Conservation (phyloP, 2,797 vertebrate species). For the Halcyon leucocephala region DNA sequence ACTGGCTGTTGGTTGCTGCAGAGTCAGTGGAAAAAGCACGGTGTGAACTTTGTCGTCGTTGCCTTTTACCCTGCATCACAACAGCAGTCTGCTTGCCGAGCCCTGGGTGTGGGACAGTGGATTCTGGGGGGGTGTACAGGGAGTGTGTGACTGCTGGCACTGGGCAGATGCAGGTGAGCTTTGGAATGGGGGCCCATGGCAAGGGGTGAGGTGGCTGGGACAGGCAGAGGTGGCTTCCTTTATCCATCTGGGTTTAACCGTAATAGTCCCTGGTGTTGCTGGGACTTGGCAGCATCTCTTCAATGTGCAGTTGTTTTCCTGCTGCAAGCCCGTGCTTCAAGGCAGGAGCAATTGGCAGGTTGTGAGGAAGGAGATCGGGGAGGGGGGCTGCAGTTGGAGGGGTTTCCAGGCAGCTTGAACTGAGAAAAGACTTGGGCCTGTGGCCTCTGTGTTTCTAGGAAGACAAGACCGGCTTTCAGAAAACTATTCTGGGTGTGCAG, state of each 20-base stretch:
- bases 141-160: neutral
- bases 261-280: fast-evolving
- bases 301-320: neutral
- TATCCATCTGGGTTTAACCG: fast-evolving
- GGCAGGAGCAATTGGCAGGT: neutral
- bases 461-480: slow-evolving; percentile 15
- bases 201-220: neutral
- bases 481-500: neutral
- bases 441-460: neutral
- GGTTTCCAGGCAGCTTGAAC: neutral
- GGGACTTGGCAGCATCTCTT: neutral
- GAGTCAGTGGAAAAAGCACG: neutral
- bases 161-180: neutral
- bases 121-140: fast-evolving
- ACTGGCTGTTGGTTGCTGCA: neutral
- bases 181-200: neutral
- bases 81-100: fast-evolving
- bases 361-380: neutral
- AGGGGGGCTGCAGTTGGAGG: neutral
- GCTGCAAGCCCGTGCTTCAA: fast-evolving
- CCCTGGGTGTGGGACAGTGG: fast-evolving
- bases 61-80: neutral
- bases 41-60: neutral
- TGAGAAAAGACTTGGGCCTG: neutral
- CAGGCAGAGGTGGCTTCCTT: neutral